Percentiles rank a stretch among this genome's conserved stretches.
phyloP scores from a whole-genome alignment of 2,797 vertebrate species.

The Chrysocyon brachyurus region DNA sequence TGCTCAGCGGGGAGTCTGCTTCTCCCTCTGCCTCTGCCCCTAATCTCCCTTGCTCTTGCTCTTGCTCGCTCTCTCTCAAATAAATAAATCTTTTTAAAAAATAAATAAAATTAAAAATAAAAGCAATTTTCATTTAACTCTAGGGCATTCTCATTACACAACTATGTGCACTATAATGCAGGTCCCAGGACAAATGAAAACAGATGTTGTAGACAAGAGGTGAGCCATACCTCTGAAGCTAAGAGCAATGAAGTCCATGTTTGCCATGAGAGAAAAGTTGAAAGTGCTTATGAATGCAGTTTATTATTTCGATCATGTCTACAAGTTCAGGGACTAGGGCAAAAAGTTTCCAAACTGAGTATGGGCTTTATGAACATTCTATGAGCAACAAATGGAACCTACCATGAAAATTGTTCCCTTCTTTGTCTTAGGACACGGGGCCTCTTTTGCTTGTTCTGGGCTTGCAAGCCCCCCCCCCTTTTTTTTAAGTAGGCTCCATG shows the following conservation, averaged over 20 bases:
- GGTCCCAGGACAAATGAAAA: background rate
- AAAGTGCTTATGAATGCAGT: background rate
- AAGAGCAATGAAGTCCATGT: background rate
- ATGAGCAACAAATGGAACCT: background rate
- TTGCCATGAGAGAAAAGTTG: background rate
- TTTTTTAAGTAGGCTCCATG: background rate
- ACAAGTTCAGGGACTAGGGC: background rate
- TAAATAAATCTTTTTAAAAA: too few species aligned
- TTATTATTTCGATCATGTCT: background rate
- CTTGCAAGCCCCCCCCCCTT: background rate
- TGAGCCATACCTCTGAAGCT: background rate
- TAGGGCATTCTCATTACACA: background rate
- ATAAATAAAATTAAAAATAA: too few species aligned
- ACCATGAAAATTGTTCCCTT: background rate
- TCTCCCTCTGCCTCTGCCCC: too few species aligned
- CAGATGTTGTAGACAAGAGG: background rate
- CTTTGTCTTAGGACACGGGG: fast-evolving
- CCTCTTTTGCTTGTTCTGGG: background rate
- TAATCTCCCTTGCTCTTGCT: too few species aligned
- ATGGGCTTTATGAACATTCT: background rate
- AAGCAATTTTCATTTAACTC: background rate
- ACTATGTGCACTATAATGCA: background rate
- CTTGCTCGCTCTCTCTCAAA: too few species aligned
- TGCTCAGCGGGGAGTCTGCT: too few species aligned
- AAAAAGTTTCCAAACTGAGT: background rate